Evolutionary conservation across 2,888 invertebrate genomes (phyloP).

Genomic region (Slavum lentiscoides): DNA sequence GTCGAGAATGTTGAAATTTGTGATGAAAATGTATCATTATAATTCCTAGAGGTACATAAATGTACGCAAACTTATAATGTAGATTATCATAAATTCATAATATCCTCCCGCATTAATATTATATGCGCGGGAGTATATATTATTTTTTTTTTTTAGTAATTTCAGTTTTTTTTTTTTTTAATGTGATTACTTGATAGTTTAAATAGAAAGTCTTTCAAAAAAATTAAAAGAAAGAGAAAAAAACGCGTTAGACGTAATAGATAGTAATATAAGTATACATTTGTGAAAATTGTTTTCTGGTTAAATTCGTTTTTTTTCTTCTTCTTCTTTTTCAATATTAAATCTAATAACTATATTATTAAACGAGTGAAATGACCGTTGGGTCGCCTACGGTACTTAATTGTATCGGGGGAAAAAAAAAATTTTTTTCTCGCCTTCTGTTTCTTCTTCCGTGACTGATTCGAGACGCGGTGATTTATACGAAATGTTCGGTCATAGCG

Average conservation of each 20-base stretch:
- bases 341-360: not conserved
- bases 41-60: too few relatives aligned
- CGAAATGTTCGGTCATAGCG: conserved; percentile 33
- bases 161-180: not conserved
- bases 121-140: too few relatives aligned
- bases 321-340: conserved; percentile 11
- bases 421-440: not conserved
- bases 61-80: too few relatives aligned
- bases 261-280: too few relatives aligned
- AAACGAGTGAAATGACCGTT: conserved; percentile 41
- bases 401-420: conserved; percentile 16
- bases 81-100: too few relatives aligned
- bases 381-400: conserved; percentile 40
- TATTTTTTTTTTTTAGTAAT: not conserved
- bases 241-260: too few relatives aligned
- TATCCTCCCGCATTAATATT: too few relatives aligned
- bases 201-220: too few relatives aligned
- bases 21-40: too few relatives aligned
- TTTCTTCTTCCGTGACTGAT: conserved; percentile 49
- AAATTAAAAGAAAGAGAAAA: too few relatives aligned
- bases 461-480: conserved; percentile 37
- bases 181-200: not conserved
- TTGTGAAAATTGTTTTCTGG: conserved; percentile 24
- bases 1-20: too few relatives aligned
- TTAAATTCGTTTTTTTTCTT: not conserved